Percentiles rank a stretch among this genome's conserved stretches.
phyloP scores from a whole-genome alignment of 2,113 vertebrate genomes.

The Probosciger aterrimus region DNA sequence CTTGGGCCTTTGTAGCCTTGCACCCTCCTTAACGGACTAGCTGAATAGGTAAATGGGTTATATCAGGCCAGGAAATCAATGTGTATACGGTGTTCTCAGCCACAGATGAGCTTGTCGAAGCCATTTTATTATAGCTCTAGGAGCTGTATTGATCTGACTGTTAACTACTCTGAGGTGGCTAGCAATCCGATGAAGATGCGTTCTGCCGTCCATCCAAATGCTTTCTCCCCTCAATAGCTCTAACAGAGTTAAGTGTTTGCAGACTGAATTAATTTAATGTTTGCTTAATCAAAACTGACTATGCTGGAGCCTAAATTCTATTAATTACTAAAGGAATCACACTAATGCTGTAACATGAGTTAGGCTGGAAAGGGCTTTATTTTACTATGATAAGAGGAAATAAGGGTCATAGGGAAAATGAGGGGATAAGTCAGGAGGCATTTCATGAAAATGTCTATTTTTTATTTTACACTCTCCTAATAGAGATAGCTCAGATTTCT shows the following conservation, averaged over 20 bases:
- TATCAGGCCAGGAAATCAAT: conserved; percentile 85
- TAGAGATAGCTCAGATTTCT: not conserved
- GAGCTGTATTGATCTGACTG: conserved; percentile 80
- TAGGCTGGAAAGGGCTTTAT: conserved; percentile 1
- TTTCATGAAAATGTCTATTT: not conserved
- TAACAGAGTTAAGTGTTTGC: conserved; percentile 70
- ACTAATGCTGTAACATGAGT: conserved; percentile 55
- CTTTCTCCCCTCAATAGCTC: conserved; percentile 59
- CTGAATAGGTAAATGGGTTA: conserved; percentile 86
- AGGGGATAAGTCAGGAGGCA: not conserved
- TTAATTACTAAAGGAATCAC: conserved; percentile 78
- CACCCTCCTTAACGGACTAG: conserved; percentile 79
- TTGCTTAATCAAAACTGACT: conserved; percentile 79
- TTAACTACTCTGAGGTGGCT: conserved; percentile 79
- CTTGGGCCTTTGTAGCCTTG: conserved; percentile 76
- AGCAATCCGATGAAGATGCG: conserved; percentile 76
- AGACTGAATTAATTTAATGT: conserved; percentile 79
- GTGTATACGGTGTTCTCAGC: conserved; percentile 78
- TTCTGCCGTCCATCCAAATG: conserved; percentile 74
- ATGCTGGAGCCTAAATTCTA: conserved; percentile 74
- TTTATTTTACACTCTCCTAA: not conserved
- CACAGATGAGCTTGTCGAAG: conserved; percentile 81
- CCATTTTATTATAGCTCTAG: conserved; percentile 82
- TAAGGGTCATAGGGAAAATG: not conserved
- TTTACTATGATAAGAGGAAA: not conserved